Percentiles rank a stretch among this genome's conserved stretches.
Conservation (phyloP, 2,113 vertebrate genomes). For the Apteryx owenii region DNA sequence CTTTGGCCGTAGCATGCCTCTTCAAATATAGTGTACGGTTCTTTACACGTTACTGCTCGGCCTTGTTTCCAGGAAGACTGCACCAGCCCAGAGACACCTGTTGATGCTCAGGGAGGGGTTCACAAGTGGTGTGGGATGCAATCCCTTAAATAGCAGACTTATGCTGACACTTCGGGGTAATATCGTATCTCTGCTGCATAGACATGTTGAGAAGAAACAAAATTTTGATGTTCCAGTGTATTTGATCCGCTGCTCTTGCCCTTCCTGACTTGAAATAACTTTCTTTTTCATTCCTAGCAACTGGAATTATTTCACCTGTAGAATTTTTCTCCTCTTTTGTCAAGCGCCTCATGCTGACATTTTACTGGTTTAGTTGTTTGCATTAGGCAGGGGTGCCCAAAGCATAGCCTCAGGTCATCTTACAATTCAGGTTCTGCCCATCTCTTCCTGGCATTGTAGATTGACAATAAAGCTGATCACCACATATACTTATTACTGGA, state of each 20-base stretch:
- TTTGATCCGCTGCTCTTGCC: constrained; percentile 6
- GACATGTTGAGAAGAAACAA: not conserved
- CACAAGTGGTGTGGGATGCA: constrained; percentile 45
- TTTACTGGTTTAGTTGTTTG: constrained; percentile 7
- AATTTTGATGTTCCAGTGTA: constrained; percentile 32
- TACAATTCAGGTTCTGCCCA: not conserved
- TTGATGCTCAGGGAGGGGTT: constrained; percentile 52
- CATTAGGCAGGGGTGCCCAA: constrained; percentile 59
- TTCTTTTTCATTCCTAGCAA: constrained; percentile 48
- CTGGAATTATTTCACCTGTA: constrained; percentile 46
- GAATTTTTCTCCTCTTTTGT: constrained; percentile 47
- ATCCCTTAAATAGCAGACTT: constrained; percentile 34
- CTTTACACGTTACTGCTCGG: constrained; percentile 64
- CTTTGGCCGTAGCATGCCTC: constrained; percentile 66
- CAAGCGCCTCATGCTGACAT: constrained; percentile 4
- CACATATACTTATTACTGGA: not conserved
- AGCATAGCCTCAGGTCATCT: constrained; percentile 20
- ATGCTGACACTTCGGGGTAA: constrained; percentile 53
- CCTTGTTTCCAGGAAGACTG: constrained; percentile 73
- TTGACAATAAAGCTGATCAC: not conserved
- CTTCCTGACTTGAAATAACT: constrained; percentile 54
- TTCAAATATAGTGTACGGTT: constrained; percentile 55
- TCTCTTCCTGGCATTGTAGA: not conserved
- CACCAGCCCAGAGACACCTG: constrained; percentile 26
- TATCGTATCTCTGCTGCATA: constrained; percentile 24